Percentiles rank a stretch among this genome's conserved stretches.
phyloP scores from a whole-genome alignment of 2,888 invertebrate genomes.

The Eulithis prunata region DNA sequence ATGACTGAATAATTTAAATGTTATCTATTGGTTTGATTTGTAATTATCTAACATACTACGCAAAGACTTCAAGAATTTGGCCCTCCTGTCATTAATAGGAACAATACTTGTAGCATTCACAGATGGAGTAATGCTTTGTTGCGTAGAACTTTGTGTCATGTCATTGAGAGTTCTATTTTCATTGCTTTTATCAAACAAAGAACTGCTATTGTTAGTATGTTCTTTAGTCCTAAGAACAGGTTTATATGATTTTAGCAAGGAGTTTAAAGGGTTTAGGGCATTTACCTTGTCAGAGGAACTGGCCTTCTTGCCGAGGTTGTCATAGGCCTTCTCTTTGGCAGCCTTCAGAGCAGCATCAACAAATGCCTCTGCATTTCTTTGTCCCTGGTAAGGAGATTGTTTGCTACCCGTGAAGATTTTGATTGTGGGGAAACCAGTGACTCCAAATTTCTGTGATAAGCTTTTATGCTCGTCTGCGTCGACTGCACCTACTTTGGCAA shows the following conservation, averaged over 20 bases:
- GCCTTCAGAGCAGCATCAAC: conserved; percentile 94
- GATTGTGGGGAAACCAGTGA: conserved; percentile 97
- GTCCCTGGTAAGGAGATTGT: conserved; percentile 93
- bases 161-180: conserved; percentile 1
- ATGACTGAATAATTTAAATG: background rate
- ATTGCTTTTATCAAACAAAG: conserved; percentile 2
- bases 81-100: conserved; percentile 1
- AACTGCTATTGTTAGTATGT: conserved; percentile 4
- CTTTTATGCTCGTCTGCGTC: conserved; percentile 95
- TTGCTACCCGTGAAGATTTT: conserved; percentile 96
- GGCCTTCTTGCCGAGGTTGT: conserved; percentile 86
- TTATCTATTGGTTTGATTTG: conserved; percentile 6
- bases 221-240: conserved; percentile 10
- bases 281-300: conserved; percentile 76
- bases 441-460: conserved; percentile 90
- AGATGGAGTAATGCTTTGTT: background rate
- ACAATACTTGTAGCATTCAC: background rate
- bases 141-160: background rate
- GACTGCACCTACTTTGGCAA: conserved; percentile 97
- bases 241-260: conserved; percentile 39
- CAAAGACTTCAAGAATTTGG: conserved; percentile 7
- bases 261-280: conserved; percentile 39
- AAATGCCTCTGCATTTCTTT: conserved; percentile 93
- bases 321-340: conserved; percentile 89
- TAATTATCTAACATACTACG: conserved; percentile 7